These are phyloP conservation scores for Trichacis sp. DNA, from an alignment of 2,888 invertebrate genomes.

Conservation along the genomic window DNA sequence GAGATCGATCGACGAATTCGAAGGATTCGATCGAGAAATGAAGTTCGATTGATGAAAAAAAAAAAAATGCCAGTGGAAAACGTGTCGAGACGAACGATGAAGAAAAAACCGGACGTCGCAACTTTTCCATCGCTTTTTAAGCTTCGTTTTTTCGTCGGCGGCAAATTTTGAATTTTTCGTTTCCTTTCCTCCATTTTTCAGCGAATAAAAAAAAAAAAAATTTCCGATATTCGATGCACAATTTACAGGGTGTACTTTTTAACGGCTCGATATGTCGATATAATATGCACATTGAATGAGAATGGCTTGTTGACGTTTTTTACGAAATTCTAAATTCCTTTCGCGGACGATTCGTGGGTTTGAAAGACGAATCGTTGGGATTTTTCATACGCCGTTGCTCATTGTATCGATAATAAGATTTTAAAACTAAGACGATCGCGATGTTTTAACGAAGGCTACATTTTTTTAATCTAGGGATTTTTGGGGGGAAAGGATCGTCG, in stretches of 20 bases:
- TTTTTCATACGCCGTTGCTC: slow-evolving; percentile 37
- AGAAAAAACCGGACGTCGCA: neutral
- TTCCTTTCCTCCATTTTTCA: no score
- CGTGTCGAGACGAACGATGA: slow-evolving; percentile 9
- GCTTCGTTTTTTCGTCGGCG: neutral
- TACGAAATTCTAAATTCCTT: slow-evolving; percentile 31
- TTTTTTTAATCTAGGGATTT: no score
- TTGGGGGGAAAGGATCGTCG: slow-evolving; percentile 22
- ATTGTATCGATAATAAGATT: slow-evolving; percentile 34
- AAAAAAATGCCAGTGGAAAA: slow-evolving; percentile 13
- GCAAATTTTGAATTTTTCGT: neutral
- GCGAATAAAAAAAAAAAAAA: neutral
- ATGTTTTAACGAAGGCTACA: slow-evolving; percentile 29
- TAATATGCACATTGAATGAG: slow-evolving; percentile 19
- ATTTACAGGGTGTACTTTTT: slow-evolving; percentile 39
- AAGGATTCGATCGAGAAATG: slow-evolving; percentile 41
- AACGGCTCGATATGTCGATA: slow-evolving; percentile 39
- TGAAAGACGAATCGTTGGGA: no score
- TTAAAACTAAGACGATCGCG: slow-evolving; percentile 35
- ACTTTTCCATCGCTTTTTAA: slow-evolving; percentile 1
- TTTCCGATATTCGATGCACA: slow-evolving; percentile 23
- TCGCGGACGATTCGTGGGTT: slow-evolving; percentile 43
- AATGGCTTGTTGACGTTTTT: slow-evolving; percentile 35
- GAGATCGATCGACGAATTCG: slow-evolving; percentile 28
- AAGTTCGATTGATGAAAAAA: slow-evolving; percentile 49